These are phyloP conservation scores for Agriotes lineatus DNA, from an alignment of 2,888 invertebrate genomes.

Conservation along the genomic window DNA sequence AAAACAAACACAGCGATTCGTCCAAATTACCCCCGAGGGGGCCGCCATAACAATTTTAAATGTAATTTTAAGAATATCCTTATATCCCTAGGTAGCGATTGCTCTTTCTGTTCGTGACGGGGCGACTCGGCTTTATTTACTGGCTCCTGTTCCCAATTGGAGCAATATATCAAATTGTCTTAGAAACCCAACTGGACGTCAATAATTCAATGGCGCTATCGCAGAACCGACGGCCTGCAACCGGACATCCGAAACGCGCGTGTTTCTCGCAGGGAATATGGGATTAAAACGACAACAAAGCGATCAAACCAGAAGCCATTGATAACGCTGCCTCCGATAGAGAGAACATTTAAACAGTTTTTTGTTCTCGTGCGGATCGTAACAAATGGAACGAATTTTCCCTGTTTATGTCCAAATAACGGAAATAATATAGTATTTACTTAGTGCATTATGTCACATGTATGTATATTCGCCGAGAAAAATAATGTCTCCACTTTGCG, in stretches of 20 bases:
- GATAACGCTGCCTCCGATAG: too few relatives aligned
- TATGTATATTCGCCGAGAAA: too few relatives aligned
- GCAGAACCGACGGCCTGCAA: conserved; percentile 47
- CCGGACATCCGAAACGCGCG: conserved; percentile 52
- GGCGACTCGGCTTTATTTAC: conserved; percentile 59
- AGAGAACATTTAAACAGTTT: too few relatives aligned
- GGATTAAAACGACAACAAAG: conserved; percentile 41
- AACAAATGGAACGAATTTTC: too few relatives aligned
- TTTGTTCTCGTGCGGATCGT: too few relatives aligned
- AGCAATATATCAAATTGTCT: conserved; percentile 64
- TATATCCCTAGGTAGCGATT: conserved; percentile 60
- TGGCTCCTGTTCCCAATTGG: conserved; percentile 62
- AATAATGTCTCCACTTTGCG: too few relatives aligned
- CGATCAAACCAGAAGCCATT: too few relatives aligned
- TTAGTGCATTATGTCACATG: too few relatives aligned
- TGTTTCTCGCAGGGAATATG: conserved; percentile 28
- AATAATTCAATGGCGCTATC: conserved; percentile 62
- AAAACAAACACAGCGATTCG: conserved; percentile 59
- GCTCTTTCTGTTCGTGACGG: conserved; percentile 61
- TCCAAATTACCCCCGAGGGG: conserved; percentile 48
- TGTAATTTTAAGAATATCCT: conserved; percentile 62
- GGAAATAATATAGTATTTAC: too few relatives aligned
- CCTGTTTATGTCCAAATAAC: too few relatives aligned
- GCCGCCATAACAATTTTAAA: conserved; percentile 60
- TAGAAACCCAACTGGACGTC: conserved; percentile 61